phyloP scores from a whole-genome alignment of 2,113 vertebrate species.

The Rousettus leschenaultii region DNA sequence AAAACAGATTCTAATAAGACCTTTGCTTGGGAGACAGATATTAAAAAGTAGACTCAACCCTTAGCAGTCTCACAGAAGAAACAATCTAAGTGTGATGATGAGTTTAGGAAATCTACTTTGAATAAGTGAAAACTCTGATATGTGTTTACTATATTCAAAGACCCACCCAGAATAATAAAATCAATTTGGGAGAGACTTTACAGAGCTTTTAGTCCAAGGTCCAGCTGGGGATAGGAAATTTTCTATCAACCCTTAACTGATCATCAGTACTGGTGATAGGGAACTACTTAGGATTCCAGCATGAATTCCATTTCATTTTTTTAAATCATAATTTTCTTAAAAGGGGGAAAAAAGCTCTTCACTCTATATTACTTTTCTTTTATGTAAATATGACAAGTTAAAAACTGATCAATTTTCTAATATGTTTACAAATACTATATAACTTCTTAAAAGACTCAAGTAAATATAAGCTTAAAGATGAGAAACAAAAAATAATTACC shows the following conservation, averaged over 20 bases:
- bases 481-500: constrained; percentile 66
- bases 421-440: background rate
- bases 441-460: background rate
- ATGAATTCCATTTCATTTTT: background rate
- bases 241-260: background rate
- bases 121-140: background rate
- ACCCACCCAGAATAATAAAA: background rate
- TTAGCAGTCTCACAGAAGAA: background rate
- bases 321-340: background rate
- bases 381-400: constrained; percentile 1
- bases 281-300: background rate
- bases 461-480: background rate
- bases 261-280: background rate
- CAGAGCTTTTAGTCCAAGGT: background rate
- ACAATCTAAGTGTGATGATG: background rate
- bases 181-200: background rate
- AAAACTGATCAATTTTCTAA: background rate
- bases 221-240: background rate
- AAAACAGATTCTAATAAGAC: background rate
- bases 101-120: background rate
- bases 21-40: background rate
- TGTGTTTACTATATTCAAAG: background rate
- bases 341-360: background rate
- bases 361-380: background rate
- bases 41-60: constrained; percentile 1